phyloP scores from a whole-genome alignment of 2,113 vertebrate genomes.

The Pogonocichla stellata region DNA sequence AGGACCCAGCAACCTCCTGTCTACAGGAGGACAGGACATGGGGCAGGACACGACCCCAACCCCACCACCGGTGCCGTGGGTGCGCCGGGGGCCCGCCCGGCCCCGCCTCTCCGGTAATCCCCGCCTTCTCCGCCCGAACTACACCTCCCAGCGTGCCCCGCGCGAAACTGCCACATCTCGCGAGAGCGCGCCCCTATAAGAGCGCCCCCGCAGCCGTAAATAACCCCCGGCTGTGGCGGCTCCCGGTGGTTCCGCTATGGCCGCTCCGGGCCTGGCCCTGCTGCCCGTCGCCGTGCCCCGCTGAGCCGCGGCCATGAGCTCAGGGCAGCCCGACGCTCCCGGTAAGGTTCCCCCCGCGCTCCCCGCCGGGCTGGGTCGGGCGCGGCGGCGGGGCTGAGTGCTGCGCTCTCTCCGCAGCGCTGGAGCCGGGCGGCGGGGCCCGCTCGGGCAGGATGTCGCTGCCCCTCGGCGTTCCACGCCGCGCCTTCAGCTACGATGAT shows the following conservation, averaged over 20 bases:
- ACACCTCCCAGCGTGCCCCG: background rate
- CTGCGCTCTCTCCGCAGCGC: slow-evolving; percentile 73
- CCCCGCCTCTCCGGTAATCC: rapidly evolving
- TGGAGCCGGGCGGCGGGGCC: slow-evolving; percentile 71
- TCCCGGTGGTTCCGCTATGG: rapidly evolving
- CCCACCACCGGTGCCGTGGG: background rate
- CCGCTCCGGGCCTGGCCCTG: rapidly evolving
- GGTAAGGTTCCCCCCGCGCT: slow-evolving; percentile 62
- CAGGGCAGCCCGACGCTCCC: slow-evolving; percentile 72
- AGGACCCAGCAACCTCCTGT: background rate
- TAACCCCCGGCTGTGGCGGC: rapidly evolving
- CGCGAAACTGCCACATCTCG: rapidly evolving
- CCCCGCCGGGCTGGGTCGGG: background rate
- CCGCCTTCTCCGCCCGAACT: background rate
- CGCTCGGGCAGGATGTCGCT: slow-evolving; percentile 79
- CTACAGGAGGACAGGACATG: background rate
- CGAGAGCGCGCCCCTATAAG: rapidly evolving
- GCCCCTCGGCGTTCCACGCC: slow-evolving; percentile 80
- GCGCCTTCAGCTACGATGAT: slow-evolving; percentile 88
- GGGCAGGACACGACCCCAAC: background rate
- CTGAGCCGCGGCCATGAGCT: slow-evolving; percentile 62
- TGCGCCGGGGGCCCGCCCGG: background rate
- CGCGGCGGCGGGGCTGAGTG: background rate
- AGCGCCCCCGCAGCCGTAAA: rapidly evolving
- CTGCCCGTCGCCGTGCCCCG: background rate